Evolutionary conservation across 1,140 invertebrate species (phyloP), one percentile per base, ranked within the genome.

Genomic region (Diprion similis): DNA sequence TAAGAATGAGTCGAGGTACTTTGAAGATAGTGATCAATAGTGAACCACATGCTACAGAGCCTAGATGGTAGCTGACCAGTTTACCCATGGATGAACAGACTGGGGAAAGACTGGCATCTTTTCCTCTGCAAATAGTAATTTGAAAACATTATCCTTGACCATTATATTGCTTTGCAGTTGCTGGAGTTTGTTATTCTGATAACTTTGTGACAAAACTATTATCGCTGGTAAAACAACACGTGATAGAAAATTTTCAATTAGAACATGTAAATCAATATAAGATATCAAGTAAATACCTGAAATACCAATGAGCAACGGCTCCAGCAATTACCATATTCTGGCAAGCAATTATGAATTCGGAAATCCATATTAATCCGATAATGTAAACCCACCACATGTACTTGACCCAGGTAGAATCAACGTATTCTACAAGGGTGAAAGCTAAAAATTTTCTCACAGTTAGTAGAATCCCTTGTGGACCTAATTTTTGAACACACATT

Each of bases 381-480:
- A 97, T 89, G 83, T 96, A 96, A 73, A 97, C 91, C 95, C 95
- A 97, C 93, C 96, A 97, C 93, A 95, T 95, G 72, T 94, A 94
- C 78, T 94, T 93, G 17, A 97, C 92, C 90, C 94, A 95, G 59
- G 90, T 90, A 15, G 90, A 89, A 81, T 95, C 92, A 71, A 89
- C 85, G 81, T 92, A 95, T 76, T 94, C 91, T 46, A 94, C 90
- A 7, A 91, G 85, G 15, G 90, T 90, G 74, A 93, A 90, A 73
- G 89, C 92, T 92, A 73, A 64, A 81, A 83, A 66, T 59, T 6
- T 13, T 59, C 11, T 59, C 51, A 37, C 24, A 59, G 51, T 59
- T 17, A 59, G 51, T 15, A 59, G 11, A 59, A 59, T 59, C 24
- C 24, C 24, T 37, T 37, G n/a, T 59, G 6, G 3, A 59, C n/a